Evolutionary conservation across 2,888 invertebrate species (phyloP).

Genomic region (Pristionchus entomophagus): DNA sequence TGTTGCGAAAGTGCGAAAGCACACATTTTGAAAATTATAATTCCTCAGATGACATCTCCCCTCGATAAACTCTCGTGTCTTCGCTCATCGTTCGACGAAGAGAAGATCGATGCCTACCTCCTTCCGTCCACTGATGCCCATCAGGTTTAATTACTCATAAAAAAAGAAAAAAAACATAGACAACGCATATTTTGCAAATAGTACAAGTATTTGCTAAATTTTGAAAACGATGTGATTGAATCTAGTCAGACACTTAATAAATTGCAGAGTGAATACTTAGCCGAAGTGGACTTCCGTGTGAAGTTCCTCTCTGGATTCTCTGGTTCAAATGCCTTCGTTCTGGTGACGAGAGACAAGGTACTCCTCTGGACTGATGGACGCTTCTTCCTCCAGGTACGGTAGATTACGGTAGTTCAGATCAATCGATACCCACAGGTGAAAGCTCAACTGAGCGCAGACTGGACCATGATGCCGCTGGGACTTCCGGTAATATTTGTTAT

Average conservation of each 20-base stretch:
- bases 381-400: constrained; percentile 86
- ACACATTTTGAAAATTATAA: no score
- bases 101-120: constrained; percentile 63
- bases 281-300: constrained; percentile 87
- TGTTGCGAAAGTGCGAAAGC: no score
- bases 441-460: constrained; percentile 9
- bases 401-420: background rate
- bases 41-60: constrained; percentile 40
- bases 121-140: constrained; percentile 74
- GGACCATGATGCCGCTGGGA: constrained; percentile 15
- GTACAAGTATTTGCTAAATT: no score
- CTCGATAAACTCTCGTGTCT: constrained; percentile 22
- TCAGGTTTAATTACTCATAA: constrained; percentile 61
- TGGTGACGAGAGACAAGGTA: constrained; percentile 77
- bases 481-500: background rate
- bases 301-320: constrained; percentile 90
- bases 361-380: constrained; percentile 97
- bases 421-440: background rate
- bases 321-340: constrained; percentile 85
- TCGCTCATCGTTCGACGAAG: constrained; percentile 21
- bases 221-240: no score
- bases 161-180: no score
- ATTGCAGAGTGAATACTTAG: constrained; percentile 82
- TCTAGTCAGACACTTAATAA: no score
- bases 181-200: no score